Base-by-base conservation (phyloP, 2,888 invertebrate species). In the Eustalomyia histrio region DNA sequence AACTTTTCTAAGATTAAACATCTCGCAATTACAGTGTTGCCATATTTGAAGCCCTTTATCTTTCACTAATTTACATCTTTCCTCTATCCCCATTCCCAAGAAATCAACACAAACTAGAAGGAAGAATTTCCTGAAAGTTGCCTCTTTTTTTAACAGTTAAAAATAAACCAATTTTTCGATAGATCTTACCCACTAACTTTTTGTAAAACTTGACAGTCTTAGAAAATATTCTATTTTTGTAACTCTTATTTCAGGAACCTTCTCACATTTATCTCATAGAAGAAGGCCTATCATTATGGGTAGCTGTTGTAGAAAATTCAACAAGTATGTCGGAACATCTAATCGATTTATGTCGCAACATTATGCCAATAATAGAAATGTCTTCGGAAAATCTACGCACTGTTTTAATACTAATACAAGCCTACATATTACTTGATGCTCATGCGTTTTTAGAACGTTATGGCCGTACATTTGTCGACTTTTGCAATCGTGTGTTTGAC, bases 221-320 rank as follows among this genome's bases (percentile, higher is more conserved):
- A n/a, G n/a, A n/a, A n/a, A n/a, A n/a, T n/a, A n/a, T n/a, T n/a
- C n/a, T n/a, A n/a, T 29, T 29, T 4, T 7, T 6, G 3, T 29
- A 29, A 4, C 29, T 29, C n/a, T 78, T 65, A 16, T 14, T 39
- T 0, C 92, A 93, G 81, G 94, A 96, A 87, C 93, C 94, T 71
- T 93, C 95, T 0, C 96, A 97, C 89, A 95, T 98, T 68, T 98
- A 98, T 90, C 92, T 98, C 67, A 91, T 97, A 84, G 98, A 98
- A 90, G 98, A 99, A 88, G 97, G 97, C 2, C 91, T 98, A 50
- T 96, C 97, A 84, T 92, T 99, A 76, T 98, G 98, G 97, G 92
- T 95, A 69, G 95, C 95, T 0, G 93, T 97, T 18, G 91, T 98
- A 79, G 95, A 97, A 89, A 95, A 95, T 88, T 92, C 95, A 5